Percentiles rank a stretch among this genome's conserved stretches.
These are phyloP conservation scores for Nebria brevicollis DNA, from an alignment of 2,888 invertebrate genomes.

Conservation along the genomic window DNA sequence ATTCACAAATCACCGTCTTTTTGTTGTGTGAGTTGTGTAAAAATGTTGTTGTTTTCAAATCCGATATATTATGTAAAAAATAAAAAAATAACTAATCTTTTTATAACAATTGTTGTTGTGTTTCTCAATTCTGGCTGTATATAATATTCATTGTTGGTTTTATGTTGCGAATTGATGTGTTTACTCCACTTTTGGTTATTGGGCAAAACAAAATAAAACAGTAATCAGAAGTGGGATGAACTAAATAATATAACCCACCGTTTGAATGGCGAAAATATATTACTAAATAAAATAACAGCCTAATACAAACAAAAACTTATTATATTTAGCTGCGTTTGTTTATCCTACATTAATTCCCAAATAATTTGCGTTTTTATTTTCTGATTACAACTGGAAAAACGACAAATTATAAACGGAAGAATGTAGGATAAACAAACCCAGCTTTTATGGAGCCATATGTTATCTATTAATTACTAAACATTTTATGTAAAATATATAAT, in stretches of 20 bases:
- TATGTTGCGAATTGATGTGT: not conserved
- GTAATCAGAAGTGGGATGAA: not conserved
- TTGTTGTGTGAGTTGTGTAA: not conserved
- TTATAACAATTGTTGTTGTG: not conserved
- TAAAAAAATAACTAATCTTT: not conserved
- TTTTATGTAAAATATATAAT: slow-evolving; percentile 15
- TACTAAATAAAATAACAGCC: slow-evolving; percentile 6
- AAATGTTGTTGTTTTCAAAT: slow-evolving; percentile 1
- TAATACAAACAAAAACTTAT: slow-evolving; percentile 18
- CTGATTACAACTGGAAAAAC: too few relatives aligned
- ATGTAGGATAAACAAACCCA: too few relatives aligned
- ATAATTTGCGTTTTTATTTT: too few relatives aligned
- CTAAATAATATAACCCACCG: not conserved
- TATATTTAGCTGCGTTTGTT: not conserved
- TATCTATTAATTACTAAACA: slow-evolving; percentile 13
- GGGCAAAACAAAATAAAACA: not conserved
- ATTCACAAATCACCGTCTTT: not conserved
- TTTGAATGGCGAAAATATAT: not conserved
- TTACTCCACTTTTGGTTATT: not conserved
- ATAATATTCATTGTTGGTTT: not conserved
- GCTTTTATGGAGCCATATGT: slow-evolving; percentile 1
- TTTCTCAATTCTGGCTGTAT: not conserved
- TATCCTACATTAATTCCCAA: too few relatives aligned
- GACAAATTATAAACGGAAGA: too few relatives aligned
- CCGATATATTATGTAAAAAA: not conserved